Percentiles rank a stretch among this genome's conserved stretches.
These are phyloP conservation scores for Hephaestus fuliginosus DNA, from an alignment of 2,797 vertebrate genomes.

Conservation along the genomic window DNA sequence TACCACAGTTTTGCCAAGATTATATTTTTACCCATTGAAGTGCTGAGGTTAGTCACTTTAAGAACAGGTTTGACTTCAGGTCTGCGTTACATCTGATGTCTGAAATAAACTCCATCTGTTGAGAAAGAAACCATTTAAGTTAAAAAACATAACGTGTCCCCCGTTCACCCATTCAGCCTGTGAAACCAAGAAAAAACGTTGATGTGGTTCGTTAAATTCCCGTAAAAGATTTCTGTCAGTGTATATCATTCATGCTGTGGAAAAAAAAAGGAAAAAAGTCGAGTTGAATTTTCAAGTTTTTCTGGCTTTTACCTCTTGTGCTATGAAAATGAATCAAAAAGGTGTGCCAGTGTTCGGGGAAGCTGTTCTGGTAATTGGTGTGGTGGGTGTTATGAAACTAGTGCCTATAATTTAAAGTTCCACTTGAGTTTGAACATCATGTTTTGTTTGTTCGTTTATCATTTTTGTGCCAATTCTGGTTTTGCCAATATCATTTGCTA, in stretches of 20 bases:
- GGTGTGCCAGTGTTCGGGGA: conserved; percentile 64
- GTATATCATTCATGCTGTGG: conserved; percentile 49
- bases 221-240: conserved; percentile 37
- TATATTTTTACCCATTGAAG: conserved; percentile 25
- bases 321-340: conserved; percentile 48
- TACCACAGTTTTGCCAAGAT: conserved; percentile 52
- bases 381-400: conserved; percentile 86
- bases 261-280: conserved; percentile 29
- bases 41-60: conserved; percentile 38
- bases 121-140: conserved; percentile 18
- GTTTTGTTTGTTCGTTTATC: conserved; percentile 82
- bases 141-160: background rate
- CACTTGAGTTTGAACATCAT: conserved; percentile 89
- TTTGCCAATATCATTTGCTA: conserved; percentile 89
- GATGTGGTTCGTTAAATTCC: conserved; percentile 31
- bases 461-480: conserved; percentile 90
- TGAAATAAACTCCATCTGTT: conserved; percentile 7
- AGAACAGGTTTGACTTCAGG: conserved; percentile 17
- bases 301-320: conserved; percentile 67
- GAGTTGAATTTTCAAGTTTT: conserved; percentile 14
- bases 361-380: conserved; percentile 63
- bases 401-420: conserved; percentile 97
- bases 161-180: conserved; percentile 19
- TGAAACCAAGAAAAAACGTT: conserved; percentile 22
- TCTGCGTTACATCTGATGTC: conserved; percentile 25